phyloP scores from a whole-genome alignment of 2,888 invertebrate species.

The Napeogenes inachia region DNA sequence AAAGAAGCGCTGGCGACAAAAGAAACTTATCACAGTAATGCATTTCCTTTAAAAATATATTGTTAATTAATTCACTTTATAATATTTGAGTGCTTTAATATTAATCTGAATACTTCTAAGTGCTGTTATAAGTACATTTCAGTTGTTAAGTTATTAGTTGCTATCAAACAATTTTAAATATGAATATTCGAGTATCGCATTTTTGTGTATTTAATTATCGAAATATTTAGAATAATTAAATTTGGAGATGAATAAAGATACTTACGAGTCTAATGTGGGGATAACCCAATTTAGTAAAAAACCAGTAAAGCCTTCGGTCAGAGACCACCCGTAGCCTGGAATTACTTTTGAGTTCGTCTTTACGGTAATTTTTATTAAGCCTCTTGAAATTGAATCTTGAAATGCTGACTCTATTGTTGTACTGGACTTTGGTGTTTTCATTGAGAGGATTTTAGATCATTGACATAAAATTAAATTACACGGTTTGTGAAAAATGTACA shows the following conservation, averaged over 20 bases:
- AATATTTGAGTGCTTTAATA: not conserved
- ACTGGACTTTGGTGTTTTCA: not conserved
- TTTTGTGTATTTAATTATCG: no score
- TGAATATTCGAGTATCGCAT: no score
- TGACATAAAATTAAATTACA: not conserved
- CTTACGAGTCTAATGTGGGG: not conserved
- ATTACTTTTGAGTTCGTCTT: constrained; percentile 9
- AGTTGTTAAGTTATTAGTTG: no score
- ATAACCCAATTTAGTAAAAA: not conserved
- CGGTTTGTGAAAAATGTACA: no score
- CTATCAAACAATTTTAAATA: no score
- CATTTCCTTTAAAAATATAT: not conserved
- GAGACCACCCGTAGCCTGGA: not conserved
- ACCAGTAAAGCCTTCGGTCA: constrained; percentile 8
- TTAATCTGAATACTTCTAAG: not conserved
- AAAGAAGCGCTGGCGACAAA: not conserved
- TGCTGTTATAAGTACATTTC: no score
- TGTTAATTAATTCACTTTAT: not conserved
- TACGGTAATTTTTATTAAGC: constrained; percentile 16
- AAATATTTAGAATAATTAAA: not conserved
- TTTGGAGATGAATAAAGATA: not conserved
- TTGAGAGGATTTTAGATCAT: not conserved
- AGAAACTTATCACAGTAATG: not conserved
- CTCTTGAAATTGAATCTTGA: constrained; percentile 19
- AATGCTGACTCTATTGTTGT: not conserved